Base-by-base conservation (phyloP, 2,888 invertebrate species). In the Leucophora obtusa region DNA sequence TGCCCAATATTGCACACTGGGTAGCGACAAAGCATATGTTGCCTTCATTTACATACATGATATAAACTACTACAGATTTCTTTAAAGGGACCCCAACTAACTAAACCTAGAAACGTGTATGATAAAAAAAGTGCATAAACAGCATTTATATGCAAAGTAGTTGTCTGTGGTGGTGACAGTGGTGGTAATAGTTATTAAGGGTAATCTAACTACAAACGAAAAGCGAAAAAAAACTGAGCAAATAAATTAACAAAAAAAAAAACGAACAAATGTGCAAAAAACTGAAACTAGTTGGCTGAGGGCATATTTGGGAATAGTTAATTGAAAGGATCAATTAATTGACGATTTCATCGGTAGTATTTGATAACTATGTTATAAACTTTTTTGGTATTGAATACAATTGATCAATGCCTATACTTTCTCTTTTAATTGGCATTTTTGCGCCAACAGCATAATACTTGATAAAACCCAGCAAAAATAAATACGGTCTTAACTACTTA, bases 131-230 rank as follows among this genome's bases (percentile, higher is more conserved):
- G 28, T 60, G 70, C 74, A 79, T 54, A 54, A 70, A 60, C 70
- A 79, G 62, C 74, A 75, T 62, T 70, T 70, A 51, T 75, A 79
- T 75, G 66, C 66, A 75, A 79, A 79, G 74, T 74, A 60, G 54
- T 70, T 73, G 59, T 70, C 60, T 70, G 53, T 47, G 69, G 21
- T 54, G 62, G 33, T 54, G 62, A 47, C 66, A 74, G 15, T 74
- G 54, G 65, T 73, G 58, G 43, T 14, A 47, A 47, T 35, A 66
- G 60, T 60, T 68, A 68, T 54, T 68, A 75, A 68, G 68, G 68
- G 47, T 68, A 75, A 75, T 60, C 68, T 60, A 68, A 54, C 28
- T 53, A 33, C 15, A 47, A n/a, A 47, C 14, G 28, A 28, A 6
- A 28, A 28, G 28, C 28, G 28, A 47, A 38, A 56, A 50, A 21